A percentile compares a stretch with the other conserved stretches of the same genome.
These are phyloP conservation scores for Pristionchus japonicus DNA, from an alignment of 2,888 invertebrate species.

Conservation along the genomic window DNA sequence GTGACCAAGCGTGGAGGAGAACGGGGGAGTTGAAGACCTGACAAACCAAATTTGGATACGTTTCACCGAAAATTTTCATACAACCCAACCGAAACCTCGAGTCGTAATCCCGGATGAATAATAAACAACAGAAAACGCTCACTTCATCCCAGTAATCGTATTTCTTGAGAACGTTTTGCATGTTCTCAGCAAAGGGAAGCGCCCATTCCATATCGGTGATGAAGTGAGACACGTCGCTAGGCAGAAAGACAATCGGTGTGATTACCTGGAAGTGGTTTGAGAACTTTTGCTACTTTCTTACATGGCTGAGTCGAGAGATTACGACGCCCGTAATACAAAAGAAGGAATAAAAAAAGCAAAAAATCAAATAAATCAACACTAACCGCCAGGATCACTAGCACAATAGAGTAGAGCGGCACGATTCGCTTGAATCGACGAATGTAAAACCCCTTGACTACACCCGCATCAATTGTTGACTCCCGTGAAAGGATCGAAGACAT, in stretches of 20 bases:
- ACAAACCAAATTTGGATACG: background rate
- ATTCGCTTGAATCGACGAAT: conserved; percentile 37
- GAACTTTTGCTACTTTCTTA: too few relatives aligned
- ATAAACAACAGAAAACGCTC: background rate
- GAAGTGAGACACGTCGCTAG: background rate
- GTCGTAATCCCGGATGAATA: too few relatives aligned
- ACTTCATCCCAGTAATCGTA: background rate
- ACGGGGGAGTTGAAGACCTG: conserved; percentile 29
- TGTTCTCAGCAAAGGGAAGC: background rate
- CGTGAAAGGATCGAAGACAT: conserved; percentile 23
- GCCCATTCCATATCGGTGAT: background rate
- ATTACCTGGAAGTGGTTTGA: background rate
- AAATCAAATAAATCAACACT: background rate
- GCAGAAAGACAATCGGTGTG: background rate
- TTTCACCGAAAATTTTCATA: background rate
- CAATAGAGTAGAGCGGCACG: background rate
- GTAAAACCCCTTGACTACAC: background rate
- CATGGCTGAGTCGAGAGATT: too few relatives aligned
- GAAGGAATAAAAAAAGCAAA: background rate
- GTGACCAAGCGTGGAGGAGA: conserved; percentile 19
- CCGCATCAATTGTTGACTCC: background rate
- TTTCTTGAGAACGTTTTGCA: background rate
- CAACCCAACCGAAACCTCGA: too few relatives aligned
- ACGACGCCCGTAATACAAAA: too few relatives aligned
- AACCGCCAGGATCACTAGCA: background rate